These are phyloP conservation scores for Mandrillus leucophaeus DNA, from an alignment of 2,113 vertebrate species.

Conservation along the genomic window DNA sequence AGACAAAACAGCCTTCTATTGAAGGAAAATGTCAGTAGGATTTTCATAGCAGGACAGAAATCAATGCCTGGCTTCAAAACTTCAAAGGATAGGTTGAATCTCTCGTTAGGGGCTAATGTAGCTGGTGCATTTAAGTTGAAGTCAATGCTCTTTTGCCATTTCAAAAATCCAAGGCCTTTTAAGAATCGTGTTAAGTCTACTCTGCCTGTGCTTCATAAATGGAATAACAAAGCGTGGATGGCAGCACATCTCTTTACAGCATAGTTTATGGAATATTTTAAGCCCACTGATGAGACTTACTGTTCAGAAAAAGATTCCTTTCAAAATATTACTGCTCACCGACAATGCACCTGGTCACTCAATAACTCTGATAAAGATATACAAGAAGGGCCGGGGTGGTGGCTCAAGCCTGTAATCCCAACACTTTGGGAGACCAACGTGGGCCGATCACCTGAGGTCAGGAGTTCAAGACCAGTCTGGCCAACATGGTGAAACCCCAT, in stretches of 20 bases:
- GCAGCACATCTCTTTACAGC: too few relatives aligned
- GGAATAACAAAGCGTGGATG: neutral
- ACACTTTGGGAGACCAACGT: too few relatives aligned
- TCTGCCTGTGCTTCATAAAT: neutral
- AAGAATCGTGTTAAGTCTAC: neutral
- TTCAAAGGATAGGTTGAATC: neutral
- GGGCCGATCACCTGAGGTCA: too few relatives aligned
- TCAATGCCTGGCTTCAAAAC: neutral
- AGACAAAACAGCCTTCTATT: neutral
- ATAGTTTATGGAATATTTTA: neutral
- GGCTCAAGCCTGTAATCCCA: too few relatives aligned
- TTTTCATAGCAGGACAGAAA: neutral
- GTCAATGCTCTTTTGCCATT: neutral
- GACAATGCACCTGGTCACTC: neutral
- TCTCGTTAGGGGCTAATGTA: neutral
- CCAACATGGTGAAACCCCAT: too few relatives aligned
- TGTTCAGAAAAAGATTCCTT: neutral
- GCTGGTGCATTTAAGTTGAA: neutral
- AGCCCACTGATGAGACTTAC: neutral
- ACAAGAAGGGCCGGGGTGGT: too few relatives aligned
- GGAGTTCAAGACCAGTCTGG: too few relatives aligned
- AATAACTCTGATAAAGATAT: neutral
- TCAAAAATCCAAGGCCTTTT: neutral
- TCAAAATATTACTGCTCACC: neutral
- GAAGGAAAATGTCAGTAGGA: neutral